Percentiles rank a stretch among this genome's conserved stretches.
phyloP scores from a whole-genome alignment of 2,888 invertebrate genomes.

The Limnephilus rhombicus region DNA sequence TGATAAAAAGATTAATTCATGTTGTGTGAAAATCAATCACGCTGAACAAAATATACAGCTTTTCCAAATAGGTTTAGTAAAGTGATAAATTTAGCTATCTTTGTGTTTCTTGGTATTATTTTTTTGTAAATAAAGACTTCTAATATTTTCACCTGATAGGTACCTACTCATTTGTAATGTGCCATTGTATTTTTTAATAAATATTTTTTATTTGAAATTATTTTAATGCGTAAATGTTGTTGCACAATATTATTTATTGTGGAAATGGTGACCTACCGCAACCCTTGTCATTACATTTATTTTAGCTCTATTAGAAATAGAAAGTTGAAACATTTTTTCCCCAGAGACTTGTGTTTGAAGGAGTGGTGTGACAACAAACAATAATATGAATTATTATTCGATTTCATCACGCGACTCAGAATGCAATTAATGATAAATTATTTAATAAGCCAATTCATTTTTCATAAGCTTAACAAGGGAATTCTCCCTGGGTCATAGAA shows the following conservation, averaged over 20 bases:
- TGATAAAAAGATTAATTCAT: background rate
- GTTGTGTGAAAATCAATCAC: background rate
- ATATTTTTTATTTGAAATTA: conserved; percentile 4
- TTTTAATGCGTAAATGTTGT: background rate
- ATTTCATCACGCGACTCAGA: background rate
- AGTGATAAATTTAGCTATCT: background rate
- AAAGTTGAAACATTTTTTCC: background rate
- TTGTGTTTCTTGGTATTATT: background rate
- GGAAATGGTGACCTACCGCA: background rate
- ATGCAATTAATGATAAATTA: background rate
- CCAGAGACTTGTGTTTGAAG: background rate
- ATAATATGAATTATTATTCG: background rate
- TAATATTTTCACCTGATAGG: background rate
- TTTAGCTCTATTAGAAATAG: background rate
- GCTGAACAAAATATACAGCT: background rate
- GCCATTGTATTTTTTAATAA: conserved; percentile 23
- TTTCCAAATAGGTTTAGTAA: background rate
- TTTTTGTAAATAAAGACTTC: conserved; percentile 20
- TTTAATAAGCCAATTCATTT: background rate
- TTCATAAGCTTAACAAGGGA: background rate
- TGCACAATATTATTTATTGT: background rate
- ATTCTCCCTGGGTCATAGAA: background rate
- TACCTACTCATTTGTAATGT: background rate
- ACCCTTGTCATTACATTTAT: too few relatives aligned
- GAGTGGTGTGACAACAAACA: background rate